Evolutionary conservation across 2,888 invertebrate genomes (phyloP), one percentile per base, ranked within the genome.

Genomic region (Eudemis profundana): DNA sequence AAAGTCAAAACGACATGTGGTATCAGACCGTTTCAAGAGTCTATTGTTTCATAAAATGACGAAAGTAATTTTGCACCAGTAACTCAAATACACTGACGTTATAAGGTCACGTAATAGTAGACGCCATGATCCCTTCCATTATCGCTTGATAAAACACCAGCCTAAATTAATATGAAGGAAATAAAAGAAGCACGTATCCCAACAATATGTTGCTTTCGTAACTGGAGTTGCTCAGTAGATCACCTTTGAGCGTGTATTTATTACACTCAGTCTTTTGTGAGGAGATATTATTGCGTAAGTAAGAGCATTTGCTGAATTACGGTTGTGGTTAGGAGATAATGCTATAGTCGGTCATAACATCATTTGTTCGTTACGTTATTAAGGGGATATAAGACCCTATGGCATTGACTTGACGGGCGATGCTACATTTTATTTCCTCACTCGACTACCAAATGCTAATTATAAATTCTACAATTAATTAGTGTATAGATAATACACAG

Each of bases 161-260:
- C 56, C 57, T 42, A 27, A 57, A 64, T 65, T 65, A 65, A 60
- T 53, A 59, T 46, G 36, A 40, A 47, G 46, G 36, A 57, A 65
- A 65, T 60, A 65, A 65, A 56, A 60, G 59, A 59, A 65, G 59
- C 57, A 46, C 57, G 57, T 60, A 38, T 53, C 53, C 7, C 21
- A 60, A 65, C 53, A 60, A 60, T 44, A 60, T 44, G 51, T 60
- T 63, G 40, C 47, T 42, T 65, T 65, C 60, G 40, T 38, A 51
- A 51, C 51, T 51, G 14, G 50, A 38, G 42, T 51, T 57, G 21
- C 56, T 49, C 46, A 47, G 27, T 59, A 64, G 57, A 59, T 59
- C 46, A 60, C 65, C 53, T 65, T 51, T 65, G 59, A 53, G 51
- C 27, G 38, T 38, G 46, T 65, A 60, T 59, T 60, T 60, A 53